phyloP scores from a whole-genome alignment of 2,113 vertebrate species.

The Stercorarius parasiticus region DNA sequence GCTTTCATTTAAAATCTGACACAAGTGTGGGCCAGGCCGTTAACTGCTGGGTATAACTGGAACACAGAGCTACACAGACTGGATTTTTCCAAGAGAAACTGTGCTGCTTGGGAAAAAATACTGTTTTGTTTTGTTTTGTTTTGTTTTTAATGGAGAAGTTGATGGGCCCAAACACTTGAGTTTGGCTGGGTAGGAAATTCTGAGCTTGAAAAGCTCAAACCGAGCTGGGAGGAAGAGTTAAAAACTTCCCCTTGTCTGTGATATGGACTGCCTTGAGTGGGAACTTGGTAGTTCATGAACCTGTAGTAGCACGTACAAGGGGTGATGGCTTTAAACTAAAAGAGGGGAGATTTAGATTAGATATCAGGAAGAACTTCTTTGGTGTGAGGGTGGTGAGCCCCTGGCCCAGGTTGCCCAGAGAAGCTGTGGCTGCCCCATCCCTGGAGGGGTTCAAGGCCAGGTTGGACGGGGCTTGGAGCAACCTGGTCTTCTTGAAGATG shows the following conservation, averaged over 20 bases:
- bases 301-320: fast-evolving
- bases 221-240: background rate
- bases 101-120: background rate
- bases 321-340: background rate
- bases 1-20: background rate
- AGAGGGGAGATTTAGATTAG: background rate
- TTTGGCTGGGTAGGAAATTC: background rate
- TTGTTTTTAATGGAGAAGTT: background rate
- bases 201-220: background rate
- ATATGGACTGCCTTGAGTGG: no score
- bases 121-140: background rate
- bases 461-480: background rate
- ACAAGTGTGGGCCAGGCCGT: background rate
- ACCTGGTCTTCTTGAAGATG: background rate
- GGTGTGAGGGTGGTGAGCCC: background rate
- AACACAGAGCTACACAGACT: background rate
- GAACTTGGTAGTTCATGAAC: no score
- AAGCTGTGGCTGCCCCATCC: background rate
- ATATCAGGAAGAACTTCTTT: background rate
- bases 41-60: background rate
- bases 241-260: background rate
- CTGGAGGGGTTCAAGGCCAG: background rate
- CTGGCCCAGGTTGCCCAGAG: background rate
- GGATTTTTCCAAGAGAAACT: background rate
- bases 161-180: background rate